These are phyloP conservation scores for Drosophila recens DNA, from an alignment of 2,888 invertebrate genomes.

Conservation along the genomic window DNA sequence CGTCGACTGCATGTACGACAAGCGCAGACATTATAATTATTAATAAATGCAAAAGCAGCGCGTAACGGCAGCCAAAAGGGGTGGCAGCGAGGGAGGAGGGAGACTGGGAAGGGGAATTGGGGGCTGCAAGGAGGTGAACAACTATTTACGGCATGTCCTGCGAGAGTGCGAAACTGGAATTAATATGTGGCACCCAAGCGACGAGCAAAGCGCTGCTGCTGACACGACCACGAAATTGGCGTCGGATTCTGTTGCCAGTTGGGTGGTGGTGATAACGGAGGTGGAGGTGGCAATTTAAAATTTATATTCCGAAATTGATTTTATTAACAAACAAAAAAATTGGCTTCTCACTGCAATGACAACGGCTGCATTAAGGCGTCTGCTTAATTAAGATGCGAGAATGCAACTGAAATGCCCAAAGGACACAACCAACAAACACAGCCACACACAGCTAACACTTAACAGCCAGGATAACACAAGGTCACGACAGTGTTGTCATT, in stretches of 20 bases:
- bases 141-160: slow-evolving; percentile 82
- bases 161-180: slow-evolving; percentile 81
- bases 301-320: slow-evolving; percentile 78
- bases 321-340: slow-evolving; percentile 74
- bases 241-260: slow-evolving; percentile 17
- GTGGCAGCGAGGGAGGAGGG: background rate
- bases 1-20: slow-evolving; percentile 54
- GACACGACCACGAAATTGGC: slow-evolving; percentile 52
- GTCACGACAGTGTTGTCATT: slow-evolving; percentile 45
- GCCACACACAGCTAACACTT: background rate
- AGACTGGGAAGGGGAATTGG: background rate
- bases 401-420: slow-evolving; percentile 14
- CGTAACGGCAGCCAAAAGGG: slow-evolving; percentile 31
- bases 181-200: slow-evolving; percentile 82
- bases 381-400: slow-evolving; percentile 65
- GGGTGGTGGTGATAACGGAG: background rate
- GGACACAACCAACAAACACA: background rate
- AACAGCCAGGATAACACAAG: slow-evolving; percentile 22
- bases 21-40: slow-evolving; percentile 79
- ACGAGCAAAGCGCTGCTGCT: slow-evolving; percentile 58
- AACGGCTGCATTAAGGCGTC: slow-evolving; percentile 40
- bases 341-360: slow-evolving; percentile 46
- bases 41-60: slow-evolving; percentile 75
- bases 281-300: slow-evolving; percentile 57
- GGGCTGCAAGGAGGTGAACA: slow-evolving; percentile 39